These are phyloP conservation scores for Halichoerus grypus DNA, from an alignment of 2,113 vertebrate genomes.

Conservation along the genomic window DNA sequence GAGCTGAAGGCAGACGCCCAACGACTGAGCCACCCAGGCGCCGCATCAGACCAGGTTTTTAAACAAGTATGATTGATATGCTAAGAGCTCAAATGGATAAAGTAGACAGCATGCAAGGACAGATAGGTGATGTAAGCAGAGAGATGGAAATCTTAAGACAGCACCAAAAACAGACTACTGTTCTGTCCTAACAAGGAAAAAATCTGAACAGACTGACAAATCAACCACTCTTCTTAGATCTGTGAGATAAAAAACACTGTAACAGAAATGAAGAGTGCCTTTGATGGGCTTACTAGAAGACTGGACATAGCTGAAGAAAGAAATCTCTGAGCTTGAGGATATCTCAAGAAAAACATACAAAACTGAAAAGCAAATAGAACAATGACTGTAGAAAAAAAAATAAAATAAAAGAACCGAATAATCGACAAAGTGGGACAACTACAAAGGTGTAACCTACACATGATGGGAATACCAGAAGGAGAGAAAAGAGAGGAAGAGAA, in stretches of 20 bases:
- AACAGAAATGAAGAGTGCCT: background rate
- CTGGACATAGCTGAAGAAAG: no score
- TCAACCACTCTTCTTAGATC: no score
- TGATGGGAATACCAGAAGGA: no score
- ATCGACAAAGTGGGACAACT: background rate
- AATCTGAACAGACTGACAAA: no score
- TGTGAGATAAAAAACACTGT: background rate
- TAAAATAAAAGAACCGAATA: background rate
- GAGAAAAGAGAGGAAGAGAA: no score
- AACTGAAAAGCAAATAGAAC: background rate
- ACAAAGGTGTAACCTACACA: background rate
- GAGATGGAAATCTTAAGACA: background rate
- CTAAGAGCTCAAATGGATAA: background rate
- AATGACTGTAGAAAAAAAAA: background rate
- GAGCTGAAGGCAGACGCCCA: no score
- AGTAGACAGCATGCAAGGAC: background rate
- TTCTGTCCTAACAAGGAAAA: no score
- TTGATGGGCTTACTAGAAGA: background rate
- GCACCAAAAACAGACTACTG: background rate
- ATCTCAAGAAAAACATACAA: background rate
- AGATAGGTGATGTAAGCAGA: background rate
- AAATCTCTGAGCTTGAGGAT: background rate
- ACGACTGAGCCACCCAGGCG: no score
- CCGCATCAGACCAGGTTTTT: background rate
- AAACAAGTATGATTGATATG: background rate